Conservation (phyloP, 2,797 vertebrate genomes). For the Coranthus polyacanthus region DNA sequence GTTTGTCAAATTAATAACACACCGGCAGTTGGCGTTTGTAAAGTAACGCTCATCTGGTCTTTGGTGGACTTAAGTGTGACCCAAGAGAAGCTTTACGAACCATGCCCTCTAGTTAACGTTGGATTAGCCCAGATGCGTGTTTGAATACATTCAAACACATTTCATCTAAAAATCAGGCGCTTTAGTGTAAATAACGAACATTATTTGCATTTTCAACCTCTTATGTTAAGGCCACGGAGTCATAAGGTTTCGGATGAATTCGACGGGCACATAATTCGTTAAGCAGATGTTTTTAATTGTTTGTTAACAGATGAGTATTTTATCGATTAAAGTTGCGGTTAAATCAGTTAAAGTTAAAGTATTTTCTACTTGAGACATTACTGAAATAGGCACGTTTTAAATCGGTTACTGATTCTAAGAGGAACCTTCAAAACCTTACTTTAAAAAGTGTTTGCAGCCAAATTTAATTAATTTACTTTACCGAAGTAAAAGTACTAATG, state of each 20-base stretch:
- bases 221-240: rapidly evolving
- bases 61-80: too few relatives aligned
- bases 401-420: too few relatives aligned
- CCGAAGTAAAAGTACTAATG: too few relatives aligned
- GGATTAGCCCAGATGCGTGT: conserved; percentile 27
- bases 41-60: rapidly evolving
- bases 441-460: too few relatives aligned
- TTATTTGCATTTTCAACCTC: rapidly evolving
- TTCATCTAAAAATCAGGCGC: not conserved
- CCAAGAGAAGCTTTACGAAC: too few relatives aligned
- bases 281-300: not conserved
- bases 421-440: too few relatives aligned
- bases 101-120: conserved; percentile 3
- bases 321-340: too few relatives aligned
- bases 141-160: not conserved
- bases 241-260: not conserved
- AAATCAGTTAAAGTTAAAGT: too few relatives aligned
- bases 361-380: too few relatives aligned
- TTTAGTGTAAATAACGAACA: not conserved
- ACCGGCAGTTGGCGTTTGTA: too few relatives aligned
- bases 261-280: not conserved
- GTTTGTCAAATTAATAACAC: rapidly evolving
- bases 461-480: too few relatives aligned
- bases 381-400: too few relatives aligned
- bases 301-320: not conserved